Evolutionary conservation across 2,888 invertebrate species (phyloP).

Genomic region (Chaetogeoica ovagalla): DNA sequence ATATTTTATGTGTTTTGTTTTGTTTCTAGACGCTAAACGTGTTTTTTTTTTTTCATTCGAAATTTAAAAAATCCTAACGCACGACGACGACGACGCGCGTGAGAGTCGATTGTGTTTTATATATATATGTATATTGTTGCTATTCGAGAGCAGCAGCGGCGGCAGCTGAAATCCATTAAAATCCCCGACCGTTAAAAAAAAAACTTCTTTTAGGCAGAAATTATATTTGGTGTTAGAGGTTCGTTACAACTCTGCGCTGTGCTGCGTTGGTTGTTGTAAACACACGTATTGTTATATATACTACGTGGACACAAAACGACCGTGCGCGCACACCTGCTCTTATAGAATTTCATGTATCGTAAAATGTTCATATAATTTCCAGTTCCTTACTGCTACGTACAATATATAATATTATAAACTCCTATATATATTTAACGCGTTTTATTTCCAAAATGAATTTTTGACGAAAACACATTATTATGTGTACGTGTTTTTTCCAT

Average conservation of each 20-base stretch:
- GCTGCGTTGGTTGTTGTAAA: too few relatives aligned
- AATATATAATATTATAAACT: background rate
- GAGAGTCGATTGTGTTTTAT: background rate
- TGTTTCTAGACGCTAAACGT: too few relatives aligned
- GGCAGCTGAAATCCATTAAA: constrained; percentile 23
- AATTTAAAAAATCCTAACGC: background rate
- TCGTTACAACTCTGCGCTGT: constrained; percentile 10
- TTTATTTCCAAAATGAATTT: too few relatives aligned
- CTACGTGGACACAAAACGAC: background rate
- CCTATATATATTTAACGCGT: background rate
- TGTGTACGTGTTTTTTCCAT: too few relatives aligned
- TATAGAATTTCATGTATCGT: constrained; percentile 4
- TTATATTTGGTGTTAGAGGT: background rate
- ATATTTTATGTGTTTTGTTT: too few relatives aligned
- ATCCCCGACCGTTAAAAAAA: constrained; percentile 1
- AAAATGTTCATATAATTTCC: constrained; percentile 5
- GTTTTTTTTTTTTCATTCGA: background rate
- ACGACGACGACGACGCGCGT: too few relatives aligned
- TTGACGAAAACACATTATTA: too few relatives aligned
- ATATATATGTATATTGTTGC: too few relatives aligned
- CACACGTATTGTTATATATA: background rate
- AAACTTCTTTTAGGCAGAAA: constrained; percentile 16
- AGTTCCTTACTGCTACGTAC: background rate
- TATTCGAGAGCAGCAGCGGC: background rate
- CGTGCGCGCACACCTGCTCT: background rate